Percentiles rank a stretch among this genome's conserved stretches.
These are phyloP conservation scores for Acropternis orthonyx DNA, from an alignment of 2,797 vertebrate genomes.

Conservation along the genomic window DNA sequence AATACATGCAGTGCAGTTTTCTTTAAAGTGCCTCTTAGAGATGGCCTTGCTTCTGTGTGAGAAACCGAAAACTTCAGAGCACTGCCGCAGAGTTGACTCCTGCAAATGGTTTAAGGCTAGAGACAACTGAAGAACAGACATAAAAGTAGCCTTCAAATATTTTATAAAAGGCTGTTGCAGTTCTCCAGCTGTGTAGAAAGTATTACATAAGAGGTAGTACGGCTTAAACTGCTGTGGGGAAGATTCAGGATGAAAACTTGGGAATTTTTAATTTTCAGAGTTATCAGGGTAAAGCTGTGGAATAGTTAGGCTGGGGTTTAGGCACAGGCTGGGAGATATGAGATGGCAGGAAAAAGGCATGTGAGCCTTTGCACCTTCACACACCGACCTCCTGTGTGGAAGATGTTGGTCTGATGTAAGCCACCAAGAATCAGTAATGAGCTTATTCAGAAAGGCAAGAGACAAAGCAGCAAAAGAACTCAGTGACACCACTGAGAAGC, in stretches of 20 bases:
- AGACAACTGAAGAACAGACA: not conserved
- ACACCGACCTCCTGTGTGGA: not conserved
- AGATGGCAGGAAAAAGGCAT: not conserved
- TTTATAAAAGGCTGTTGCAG: not conserved
- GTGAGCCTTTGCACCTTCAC: not conserved
- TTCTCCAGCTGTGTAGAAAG: not conserved
- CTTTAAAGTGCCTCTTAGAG: not conserved
- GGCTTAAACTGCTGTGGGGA: not conserved
- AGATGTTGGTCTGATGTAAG: not conserved
- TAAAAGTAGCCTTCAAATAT: not conserved
- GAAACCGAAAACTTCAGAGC: not conserved
- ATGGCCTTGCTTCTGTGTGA: not conserved
- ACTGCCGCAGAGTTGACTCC: accelerated
- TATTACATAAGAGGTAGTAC: not conserved
- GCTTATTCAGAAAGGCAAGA: not conserved
- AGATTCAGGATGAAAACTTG: not conserved
- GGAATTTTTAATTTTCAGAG: not conserved
- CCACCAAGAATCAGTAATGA: not conserved
- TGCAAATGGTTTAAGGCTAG: not conserved
- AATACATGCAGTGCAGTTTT: not conserved
- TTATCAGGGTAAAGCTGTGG: not conserved
- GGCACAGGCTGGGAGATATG: not conserved
- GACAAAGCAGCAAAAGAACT: not conserved
- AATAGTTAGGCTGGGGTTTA: not conserved
- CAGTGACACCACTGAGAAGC: accelerated